Percentiles rank a stretch among this genome's conserved stretches.
phyloP scores from a whole-genome alignment of 2,797 vertebrate genomes.

The Poecilia wingei region DNA sequence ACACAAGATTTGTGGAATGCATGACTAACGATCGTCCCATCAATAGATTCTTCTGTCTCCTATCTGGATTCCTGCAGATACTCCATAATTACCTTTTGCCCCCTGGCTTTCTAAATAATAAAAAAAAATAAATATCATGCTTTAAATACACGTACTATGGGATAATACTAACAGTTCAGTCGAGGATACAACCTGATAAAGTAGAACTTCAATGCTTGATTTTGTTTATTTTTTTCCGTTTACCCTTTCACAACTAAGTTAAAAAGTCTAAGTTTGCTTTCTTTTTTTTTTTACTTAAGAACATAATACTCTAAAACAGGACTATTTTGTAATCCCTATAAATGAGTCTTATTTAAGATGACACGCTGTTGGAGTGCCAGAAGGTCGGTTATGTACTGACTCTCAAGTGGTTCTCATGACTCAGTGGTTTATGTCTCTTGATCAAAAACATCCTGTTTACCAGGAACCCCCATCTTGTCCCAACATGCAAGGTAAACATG shows the following conservation, averaged over 20 bases:
- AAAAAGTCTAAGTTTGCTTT: neutral
- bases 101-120: neutral
- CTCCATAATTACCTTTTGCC: neutral
- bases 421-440: neutral
- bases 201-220: neutral
- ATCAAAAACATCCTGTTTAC: slow-evolving; percentile 39
- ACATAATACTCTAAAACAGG: neutral
- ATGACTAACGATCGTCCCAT: neutral
- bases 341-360: neutral
- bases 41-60: neutral
- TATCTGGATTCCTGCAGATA: neutral
- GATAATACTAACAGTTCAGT: neutral
- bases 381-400: neutral
- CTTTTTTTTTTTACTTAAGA: neutral
- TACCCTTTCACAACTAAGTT: neutral
- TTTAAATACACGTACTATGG: neutral
- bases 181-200: neutral
- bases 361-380: neutral
- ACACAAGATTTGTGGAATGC: neutral
- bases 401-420: neutral
- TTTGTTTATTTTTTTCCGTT: neutral
- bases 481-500: slow-evolving; percentile 21
- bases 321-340: neutral
- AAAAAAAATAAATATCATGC: neutral
- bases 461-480: slow-evolving; percentile 40